These are phyloP conservation scores for Tetramorium bicarinatum DNA, from an alignment of 2,888 invertebrate genomes.

Conservation along the genomic window DNA sequence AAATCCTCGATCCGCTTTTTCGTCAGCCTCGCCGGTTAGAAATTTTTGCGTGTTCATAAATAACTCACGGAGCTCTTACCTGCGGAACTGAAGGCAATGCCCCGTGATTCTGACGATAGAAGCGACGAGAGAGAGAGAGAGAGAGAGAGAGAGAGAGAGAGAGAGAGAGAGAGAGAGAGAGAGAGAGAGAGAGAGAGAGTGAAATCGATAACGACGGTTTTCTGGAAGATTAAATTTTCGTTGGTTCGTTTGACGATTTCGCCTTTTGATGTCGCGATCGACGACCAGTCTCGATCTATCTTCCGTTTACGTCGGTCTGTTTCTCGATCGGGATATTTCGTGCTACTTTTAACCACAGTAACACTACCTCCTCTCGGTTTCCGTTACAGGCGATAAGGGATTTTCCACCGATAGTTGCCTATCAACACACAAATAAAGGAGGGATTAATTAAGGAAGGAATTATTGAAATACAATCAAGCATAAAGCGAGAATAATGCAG, in stretches of 20 bases:
- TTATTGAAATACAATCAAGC: background rate
- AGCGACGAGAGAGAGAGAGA: conserved; percentile 26
- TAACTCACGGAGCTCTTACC: conserved; percentile 39
- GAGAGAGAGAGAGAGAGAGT: conserved; percentile 25
- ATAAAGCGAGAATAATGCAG: background rate
- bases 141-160: conserved; percentile 37
- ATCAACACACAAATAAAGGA: conserved; percentile 42
- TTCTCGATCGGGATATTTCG: background rate
- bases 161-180: conserved; percentile 29
- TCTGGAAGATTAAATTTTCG: conserved; percentile 76
- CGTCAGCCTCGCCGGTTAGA: conserved; percentile 26
- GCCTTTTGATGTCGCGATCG: conserved; percentile 55
- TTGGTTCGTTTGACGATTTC: conserved; percentile 75
- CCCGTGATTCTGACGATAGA: conserved; percentile 3
- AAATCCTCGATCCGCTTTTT: background rate
- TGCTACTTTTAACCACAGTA: conserved; percentile 3
- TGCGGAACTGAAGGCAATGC: conserved; percentile 30
- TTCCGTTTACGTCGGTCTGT: background rate
- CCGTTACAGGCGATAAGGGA: conserved; percentile 87
- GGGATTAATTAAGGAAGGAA: background rate
- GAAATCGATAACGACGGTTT: conserved; percentile 41
- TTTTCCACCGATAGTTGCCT: conserved; percentile 88
- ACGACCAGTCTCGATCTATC: conserved; percentile 15
- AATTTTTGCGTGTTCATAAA: conserved; percentile 31
- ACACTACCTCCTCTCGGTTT: conserved; percentile 84